Evolutionary conservation across 1,140 invertebrate genomes (phyloP), one percentile per base, ranked within the genome.

Genomic region (Drosophila fuyamai): DNA sequence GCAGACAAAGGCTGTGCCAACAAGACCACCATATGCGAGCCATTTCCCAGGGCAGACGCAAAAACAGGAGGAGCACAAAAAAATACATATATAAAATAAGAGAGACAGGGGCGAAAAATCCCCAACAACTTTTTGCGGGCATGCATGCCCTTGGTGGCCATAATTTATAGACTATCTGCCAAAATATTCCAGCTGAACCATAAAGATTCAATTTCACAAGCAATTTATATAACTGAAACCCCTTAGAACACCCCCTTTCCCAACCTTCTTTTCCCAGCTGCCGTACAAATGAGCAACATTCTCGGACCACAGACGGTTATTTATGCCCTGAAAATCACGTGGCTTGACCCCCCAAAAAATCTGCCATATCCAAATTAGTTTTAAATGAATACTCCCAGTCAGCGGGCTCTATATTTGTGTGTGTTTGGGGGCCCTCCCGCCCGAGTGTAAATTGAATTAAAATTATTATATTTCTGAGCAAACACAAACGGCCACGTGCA

Each of bases 131-230:
- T 83, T 80, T 80, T 67, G 61, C 48, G 27, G 23, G 67, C 38
- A 36, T 74, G 44, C 74, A 89, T 84, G 84, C 84, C 84, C 84
- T 89, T 89, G 88, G 84, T 84, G 84, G 84, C 85, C 84, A 89
- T 89, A 89, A 89, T 89, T 89, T 89, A 89, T 89, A 89, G 84
- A 89, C 84, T 89, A 89, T 89, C 84, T 89, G 84, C 84, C 84
- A 89, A 89, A 89, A 89, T 89, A 89, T 89, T 89, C 84, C 84
- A 89, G 84, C 84, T 89, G 84, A 89, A 83, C 84, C 84, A 89
- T 89, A 89, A 89, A 89, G 84, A 89, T 89, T 89, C 84, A 89
- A 89, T 89, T 89, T 89, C 84, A 81, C 84, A 89, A 89, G 84
- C 84, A 89, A 89, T 89, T 89, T 89, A 89, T 89, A 89, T 89